These are phyloP conservation scores for Petrocephalus microphthalmus DNA, from an alignment of 2,113 vertebrate genomes.

Conservation along the genomic window DNA sequence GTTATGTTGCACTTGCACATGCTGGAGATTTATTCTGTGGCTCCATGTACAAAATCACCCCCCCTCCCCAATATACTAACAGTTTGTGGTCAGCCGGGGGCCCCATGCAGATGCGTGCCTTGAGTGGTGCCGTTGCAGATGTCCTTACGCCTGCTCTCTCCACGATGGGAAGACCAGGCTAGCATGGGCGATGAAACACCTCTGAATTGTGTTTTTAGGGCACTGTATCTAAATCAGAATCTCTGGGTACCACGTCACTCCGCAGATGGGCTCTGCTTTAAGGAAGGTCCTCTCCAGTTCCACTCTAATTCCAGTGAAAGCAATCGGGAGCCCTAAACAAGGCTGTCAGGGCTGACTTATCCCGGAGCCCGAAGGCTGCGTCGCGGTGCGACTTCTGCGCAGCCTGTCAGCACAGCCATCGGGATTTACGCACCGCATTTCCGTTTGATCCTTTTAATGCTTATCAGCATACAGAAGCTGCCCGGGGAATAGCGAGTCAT, in stretches of 20 bases:
- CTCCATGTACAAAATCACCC: not conserved
- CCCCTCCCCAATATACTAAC: not conserved
- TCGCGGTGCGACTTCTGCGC: not conserved
- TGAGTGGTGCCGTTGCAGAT: not conserved
- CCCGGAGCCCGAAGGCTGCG: not conserved
- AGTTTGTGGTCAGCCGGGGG: not conserved
- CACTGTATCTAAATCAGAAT: not conserved
- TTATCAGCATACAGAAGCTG: slow-evolving; percentile 9
- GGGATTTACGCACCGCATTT: not conserved
- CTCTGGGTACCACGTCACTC: not conserved
- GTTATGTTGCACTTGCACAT: not conserved
- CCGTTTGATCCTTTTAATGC: slow-evolving; percentile 12
- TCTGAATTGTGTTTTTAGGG: not conserved
- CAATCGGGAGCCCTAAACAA: not conserved
- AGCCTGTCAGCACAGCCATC: not conserved
- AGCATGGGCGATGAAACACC: not conserved
- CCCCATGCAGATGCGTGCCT: not conserved
- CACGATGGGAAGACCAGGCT: not conserved
- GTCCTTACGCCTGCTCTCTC: not conserved
- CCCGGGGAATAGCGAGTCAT: not conserved
- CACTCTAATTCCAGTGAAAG: slow-evolving; percentile 17
- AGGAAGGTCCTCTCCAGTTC: not conserved
- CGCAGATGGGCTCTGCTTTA: not conserved
- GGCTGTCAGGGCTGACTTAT: slow-evolving; percentile 6
- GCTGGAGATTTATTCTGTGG: not conserved